phyloP scores from a whole-genome alignment of 2,797 vertebrate species.

The Urocyon cinereoargenteus region DNA sequence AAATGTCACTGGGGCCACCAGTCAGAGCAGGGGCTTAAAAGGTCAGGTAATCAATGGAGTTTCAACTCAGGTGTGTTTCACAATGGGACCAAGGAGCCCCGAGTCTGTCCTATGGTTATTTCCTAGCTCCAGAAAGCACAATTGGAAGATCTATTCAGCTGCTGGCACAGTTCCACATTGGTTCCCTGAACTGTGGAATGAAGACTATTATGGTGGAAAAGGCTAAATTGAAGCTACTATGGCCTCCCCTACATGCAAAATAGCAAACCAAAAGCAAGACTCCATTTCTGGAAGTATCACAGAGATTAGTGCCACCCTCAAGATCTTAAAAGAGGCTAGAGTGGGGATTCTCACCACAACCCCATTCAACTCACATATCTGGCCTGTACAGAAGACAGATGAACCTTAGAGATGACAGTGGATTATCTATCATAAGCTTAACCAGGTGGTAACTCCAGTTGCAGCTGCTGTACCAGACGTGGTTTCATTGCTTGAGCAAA shows the following conservation, averaged over 20 bases:
- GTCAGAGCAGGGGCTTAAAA: background rate
- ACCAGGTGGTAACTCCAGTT: background rate
- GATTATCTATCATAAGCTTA: background rate
- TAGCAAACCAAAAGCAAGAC: background rate
- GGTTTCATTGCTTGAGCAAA: background rate
- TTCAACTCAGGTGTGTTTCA: background rate
- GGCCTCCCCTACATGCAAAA: background rate
- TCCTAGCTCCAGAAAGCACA: background rate
- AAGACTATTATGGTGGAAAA: background rate
- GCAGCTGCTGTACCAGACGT: background rate
- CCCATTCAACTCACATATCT: background rate
- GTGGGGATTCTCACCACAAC: background rate
- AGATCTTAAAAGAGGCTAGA: background rate
- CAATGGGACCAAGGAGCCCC: background rate
- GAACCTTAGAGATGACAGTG: background rate
- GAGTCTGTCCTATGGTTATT: background rate
- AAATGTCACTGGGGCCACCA: background rate
- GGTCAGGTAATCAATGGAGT: background rate
- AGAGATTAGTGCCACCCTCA: background rate
- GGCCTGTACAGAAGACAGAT: background rate
- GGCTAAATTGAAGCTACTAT: background rate
- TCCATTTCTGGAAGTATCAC: background rate
- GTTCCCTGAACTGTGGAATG: background rate
- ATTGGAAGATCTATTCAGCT: background rate
- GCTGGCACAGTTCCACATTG: background rate